These are phyloP conservation scores for Chromobotia macracanthus DNA, from an alignment of 2,797 vertebrate genomes.

Conservation along the genomic window DNA sequence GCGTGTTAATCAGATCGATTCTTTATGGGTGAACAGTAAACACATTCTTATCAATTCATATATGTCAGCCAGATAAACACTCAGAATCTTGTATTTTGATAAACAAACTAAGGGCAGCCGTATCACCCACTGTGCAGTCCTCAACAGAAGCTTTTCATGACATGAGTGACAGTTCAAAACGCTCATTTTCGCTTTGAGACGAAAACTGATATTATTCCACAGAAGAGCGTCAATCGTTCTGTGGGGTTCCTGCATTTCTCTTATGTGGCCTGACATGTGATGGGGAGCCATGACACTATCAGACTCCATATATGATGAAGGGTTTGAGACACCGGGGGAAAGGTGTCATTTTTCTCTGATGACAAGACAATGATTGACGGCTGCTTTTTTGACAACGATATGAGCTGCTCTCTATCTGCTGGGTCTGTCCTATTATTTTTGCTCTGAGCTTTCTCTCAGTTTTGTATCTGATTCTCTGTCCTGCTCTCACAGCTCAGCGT, in stretches of 20 bases:
- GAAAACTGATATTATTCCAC: constrained; percentile 49
- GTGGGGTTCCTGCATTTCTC: constrained; percentile 34
- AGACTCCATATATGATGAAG: constrained; percentile 72
- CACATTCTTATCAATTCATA: constrained; percentile 24
- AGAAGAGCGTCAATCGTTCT: constrained; percentile 41
- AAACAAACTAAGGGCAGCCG: constrained; percentile 35
- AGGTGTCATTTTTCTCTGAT: constrained; percentile 66
- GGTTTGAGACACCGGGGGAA: constrained; percentile 71
- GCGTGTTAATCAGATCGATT: constrained; percentile 32
- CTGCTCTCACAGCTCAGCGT: background rate
- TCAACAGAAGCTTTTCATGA: constrained; percentile 36
- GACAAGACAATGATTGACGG: constrained; percentile 70
- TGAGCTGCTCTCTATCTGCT: constrained; percentile 28
- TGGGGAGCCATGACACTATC: constrained; percentile 70
- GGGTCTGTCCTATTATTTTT: constrained; percentile 33
- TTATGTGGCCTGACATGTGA: constrained; percentile 28
- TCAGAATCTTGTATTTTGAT: constrained; percentile 38
- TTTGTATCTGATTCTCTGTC: background rate
- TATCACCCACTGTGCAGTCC: constrained; percentile 43
- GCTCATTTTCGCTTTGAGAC: constrained; percentile 25
- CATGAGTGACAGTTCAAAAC: constrained; percentile 45
- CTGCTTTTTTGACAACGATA: constrained; percentile 47
- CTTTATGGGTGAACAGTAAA: constrained; percentile 42
- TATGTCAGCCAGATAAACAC: constrained; percentile 40
- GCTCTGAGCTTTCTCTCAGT: constrained; percentile 21